Percentiles rank a stretch among this genome's conserved stretches.
phyloP scores from a whole-genome alignment of 2,888 invertebrate genomes.

The Tenthredo livida region DNA sequence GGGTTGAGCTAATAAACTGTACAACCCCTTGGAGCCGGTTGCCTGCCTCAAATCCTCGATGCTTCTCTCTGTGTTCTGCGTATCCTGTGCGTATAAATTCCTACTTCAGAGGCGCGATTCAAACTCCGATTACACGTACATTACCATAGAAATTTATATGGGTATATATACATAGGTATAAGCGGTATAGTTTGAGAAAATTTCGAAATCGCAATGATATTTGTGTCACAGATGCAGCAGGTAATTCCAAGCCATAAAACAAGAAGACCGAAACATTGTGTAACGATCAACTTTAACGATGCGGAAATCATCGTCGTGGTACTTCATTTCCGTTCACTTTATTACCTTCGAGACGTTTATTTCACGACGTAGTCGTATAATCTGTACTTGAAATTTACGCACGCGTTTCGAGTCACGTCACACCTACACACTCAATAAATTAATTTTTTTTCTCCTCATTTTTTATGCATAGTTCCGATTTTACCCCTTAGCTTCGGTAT shows the following conservation, averaged over 20 bases:
- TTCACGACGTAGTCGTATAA: not conserved
- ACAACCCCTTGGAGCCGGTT: constrained; percentile 25
- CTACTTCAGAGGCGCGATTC: not conserved
- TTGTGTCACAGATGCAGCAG: not conserved
- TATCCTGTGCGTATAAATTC: not conserved
- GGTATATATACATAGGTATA: not conserved
- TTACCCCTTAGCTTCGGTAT: too few relatives aligned
- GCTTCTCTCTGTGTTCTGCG: not conserved
- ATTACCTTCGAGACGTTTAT: not conserved
- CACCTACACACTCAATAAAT: not conserved
- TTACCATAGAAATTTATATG: not conserved
- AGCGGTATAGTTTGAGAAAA: not conserved
- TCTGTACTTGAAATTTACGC: not conserved
- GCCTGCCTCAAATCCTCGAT: constrained; percentile 25
- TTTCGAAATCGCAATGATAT: not conserved
- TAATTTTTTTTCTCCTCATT: too few relatives aligned
- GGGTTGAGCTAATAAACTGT: constrained; percentile 71
- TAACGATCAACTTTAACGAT: constrained; percentile 28
- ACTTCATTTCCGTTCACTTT: not conserved
- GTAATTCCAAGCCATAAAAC: constrained; percentile 10
- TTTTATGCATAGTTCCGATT: too few relatives aligned
- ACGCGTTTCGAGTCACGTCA: not conserved
- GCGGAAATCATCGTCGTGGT: constrained; percentile 22
- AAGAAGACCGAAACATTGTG: constrained; percentile 6
- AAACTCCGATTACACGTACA: not conserved